Conservation (phyloP, 2,113 vertebrate species). For the Chaetodon auriga region DNA sequence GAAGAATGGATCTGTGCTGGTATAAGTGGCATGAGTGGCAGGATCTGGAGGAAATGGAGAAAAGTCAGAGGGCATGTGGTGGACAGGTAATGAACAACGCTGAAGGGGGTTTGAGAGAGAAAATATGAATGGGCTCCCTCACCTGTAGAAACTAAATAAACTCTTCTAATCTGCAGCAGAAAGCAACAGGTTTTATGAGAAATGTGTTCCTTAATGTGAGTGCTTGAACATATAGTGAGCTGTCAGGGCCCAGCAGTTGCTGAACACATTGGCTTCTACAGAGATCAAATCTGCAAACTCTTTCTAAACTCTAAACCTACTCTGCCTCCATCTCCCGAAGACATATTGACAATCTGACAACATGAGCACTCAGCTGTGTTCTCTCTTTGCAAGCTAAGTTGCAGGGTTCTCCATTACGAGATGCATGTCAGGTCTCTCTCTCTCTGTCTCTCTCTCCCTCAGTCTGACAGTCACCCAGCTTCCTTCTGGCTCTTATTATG, state of each 20-base stretch:
- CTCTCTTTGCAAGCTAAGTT: slow-evolving; percentile 39
- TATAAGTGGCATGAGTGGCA: background rate
- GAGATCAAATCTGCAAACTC: slow-evolving; percentile 37
- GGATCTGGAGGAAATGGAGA: background rate
- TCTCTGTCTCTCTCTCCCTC: background rate
- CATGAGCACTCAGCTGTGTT: slow-evolving; percentile 19
- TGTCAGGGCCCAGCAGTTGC: background rate
- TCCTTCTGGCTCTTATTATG: slow-evolving; percentile 15
- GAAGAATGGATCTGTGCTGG: background rate
- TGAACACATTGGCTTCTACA: slow-evolving; percentile 20
- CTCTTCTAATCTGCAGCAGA: background rate
- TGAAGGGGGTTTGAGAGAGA: background rate
- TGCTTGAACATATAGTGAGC: background rate
- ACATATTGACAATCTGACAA: slow-evolving; percentile 61
- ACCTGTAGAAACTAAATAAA: no score
- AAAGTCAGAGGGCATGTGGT: no score
- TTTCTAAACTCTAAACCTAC: slow-evolving; percentile 30
- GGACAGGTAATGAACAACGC: background rate
- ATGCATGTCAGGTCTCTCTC: background rate
- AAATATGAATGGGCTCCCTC: background rate
- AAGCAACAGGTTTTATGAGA: background rate
- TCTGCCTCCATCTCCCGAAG: slow-evolving; percentile 34
- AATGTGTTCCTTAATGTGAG: background rate
- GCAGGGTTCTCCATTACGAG: slow-evolving; percentile 49
- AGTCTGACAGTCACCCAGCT: slow-evolving; percentile 9